A percentile compares a stretch with the other conserved stretches of the same genome.
Evolutionary conservation across 2,113 vertebrate species (phyloP).

Genomic region (Procavia capensis): DNA sequence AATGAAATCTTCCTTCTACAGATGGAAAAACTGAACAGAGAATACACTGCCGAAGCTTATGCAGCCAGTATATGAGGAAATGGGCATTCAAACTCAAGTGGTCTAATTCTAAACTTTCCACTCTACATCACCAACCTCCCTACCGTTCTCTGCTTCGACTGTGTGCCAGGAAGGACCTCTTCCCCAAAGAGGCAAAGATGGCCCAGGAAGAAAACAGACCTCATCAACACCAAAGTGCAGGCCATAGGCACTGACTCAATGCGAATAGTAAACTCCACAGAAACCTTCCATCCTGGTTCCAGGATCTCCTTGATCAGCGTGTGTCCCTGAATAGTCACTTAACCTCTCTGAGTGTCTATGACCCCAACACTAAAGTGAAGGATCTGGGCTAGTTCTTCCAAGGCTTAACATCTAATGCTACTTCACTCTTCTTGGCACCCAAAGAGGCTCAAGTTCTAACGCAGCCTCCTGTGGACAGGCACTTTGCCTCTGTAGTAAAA

Average conservation of each 20-base stretch:
- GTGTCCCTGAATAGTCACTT: background rate
- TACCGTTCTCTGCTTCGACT: background rate
- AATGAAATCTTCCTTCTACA: slow-evolving; percentile 16
- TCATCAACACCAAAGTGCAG: background rate
- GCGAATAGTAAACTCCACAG: background rate
- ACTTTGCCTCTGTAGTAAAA: background rate
- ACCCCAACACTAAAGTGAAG: background rate
- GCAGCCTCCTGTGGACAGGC: background rate
- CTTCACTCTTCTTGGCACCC: background rate
- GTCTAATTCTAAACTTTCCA: background rate
- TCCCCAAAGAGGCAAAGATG: background rate
- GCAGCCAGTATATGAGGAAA: background rate
- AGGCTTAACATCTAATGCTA: background rate
- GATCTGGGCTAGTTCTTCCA: slow-evolving; percentile 1
- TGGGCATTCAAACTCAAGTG: background rate
- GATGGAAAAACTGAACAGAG: background rate
- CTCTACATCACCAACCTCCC: background rate
- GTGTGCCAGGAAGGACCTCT: background rate
- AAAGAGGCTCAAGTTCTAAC: background rate
- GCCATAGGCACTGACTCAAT: background rate
- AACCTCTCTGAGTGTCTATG: slow-evolving; percentile 13
- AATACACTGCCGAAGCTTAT: background rate
- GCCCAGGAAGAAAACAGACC: background rate
- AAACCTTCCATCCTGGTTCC: background rate
- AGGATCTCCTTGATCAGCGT: background rate